Evolutionary conservation across 2,797 vertebrate genomes (phyloP).

Genomic region (Molossus alvarezi): DNA sequence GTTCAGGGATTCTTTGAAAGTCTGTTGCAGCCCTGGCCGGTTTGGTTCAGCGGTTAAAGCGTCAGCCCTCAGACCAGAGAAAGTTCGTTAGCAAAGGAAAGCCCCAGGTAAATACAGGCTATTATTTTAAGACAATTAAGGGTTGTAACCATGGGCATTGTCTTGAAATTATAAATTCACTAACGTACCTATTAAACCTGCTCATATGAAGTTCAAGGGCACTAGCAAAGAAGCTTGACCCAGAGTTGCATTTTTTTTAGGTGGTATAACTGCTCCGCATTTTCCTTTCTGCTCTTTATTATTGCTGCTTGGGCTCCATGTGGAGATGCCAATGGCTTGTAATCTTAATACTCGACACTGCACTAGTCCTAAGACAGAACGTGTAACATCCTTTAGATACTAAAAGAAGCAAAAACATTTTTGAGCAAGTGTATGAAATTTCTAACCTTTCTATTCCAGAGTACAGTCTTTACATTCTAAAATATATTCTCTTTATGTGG

Average conservation of each 20-base stretch:
- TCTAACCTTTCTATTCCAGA: not conserved
- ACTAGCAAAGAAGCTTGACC: not conserved
- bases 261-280: not conserved
- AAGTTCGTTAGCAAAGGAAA: not conserved
- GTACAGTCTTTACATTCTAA: not conserved
- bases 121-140: conserved; percentile 48
- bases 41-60: too few relatives aligned
- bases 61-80: too few relatives aligned
- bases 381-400: not conserved
- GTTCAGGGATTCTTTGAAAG: not conserved
- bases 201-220: not conserved
- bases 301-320: not conserved
- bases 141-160: conserved; percentile 44
- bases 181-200: not conserved
- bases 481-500: not conserved
- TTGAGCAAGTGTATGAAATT: conserved; percentile 5
- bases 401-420: conserved; percentile 40
- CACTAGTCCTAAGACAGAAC: not conserved
- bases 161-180: conserved; percentile 6
- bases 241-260: not conserved
- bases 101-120: not conserved
- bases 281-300: conserved; percentile 20
- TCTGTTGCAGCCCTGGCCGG: too few relatives aligned
- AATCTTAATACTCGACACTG: not conserved
- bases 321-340: not conserved